A percentile compares a stretch with the other conserved stretches of the same genome.
Conservation (phyloP, 2,797 vertebrate genomes). For the Amblyraja radiata region DNA sequence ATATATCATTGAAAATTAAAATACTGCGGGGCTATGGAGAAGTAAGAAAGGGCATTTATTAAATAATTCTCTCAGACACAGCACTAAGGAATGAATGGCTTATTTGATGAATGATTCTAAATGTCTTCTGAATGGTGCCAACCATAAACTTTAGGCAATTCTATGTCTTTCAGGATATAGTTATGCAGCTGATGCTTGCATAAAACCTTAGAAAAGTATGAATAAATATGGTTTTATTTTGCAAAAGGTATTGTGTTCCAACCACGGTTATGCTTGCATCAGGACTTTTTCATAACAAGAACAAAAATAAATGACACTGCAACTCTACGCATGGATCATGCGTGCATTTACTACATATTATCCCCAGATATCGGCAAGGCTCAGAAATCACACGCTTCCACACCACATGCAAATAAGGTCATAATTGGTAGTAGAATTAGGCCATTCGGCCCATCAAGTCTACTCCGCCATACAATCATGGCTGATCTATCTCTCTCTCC, state of each 20-base stretch:
- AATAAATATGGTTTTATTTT: slow-evolving; percentile 3
- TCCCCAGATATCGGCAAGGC: not conserved
- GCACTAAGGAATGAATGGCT: not conserved
- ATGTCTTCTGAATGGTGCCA: not conserved
- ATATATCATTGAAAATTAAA: not conserved
- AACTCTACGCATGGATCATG: slow-evolving; percentile 1
- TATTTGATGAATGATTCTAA: not conserved
- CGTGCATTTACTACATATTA: not conserved
- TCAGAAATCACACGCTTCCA: not conserved
- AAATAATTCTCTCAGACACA: not conserved
- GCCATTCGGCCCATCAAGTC: too few species aligned
- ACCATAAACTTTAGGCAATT: not conserved
- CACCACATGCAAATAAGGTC: not conserved
- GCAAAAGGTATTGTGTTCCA: not conserved
- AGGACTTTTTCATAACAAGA: not conserved
- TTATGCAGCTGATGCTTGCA: slow-evolving; percentile 17
- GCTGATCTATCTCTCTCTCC: too few species aligned
- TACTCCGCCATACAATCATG: too few species aligned
- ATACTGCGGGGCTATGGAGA: not conserved
- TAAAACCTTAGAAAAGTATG: not conserved
- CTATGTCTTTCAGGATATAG: not conserved
- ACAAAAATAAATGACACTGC: slow-evolving; percentile 1
- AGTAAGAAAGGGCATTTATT: not conserved
- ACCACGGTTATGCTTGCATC: not conserved
- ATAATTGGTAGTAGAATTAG: too few species aligned